Evolutionary conservation across 2,888 invertebrate genomes (phyloP), one percentile per base, ranked within the genome.

Genomic region (Acrobasis repandana): DNA sequence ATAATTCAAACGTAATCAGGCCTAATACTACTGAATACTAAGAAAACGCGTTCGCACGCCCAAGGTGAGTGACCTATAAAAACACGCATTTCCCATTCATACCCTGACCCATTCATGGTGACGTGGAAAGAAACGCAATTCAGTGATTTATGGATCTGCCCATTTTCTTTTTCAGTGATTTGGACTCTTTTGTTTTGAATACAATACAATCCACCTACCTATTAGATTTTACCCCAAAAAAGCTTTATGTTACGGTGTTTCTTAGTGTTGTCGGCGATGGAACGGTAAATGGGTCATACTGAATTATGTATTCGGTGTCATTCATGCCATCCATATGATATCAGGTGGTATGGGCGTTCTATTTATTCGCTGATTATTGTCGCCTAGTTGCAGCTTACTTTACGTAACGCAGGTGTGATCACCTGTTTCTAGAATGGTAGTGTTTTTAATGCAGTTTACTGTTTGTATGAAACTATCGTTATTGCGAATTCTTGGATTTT

Each of bases 21-120:
- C 80, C 83, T 85, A 83, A 80, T 72, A 65, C 69, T 65, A 68
- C 67, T 63, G 63, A 64, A 67, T 68, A 67, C 67, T 69, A 69
- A 70, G 61, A 58, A 61, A 61, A 56, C 49, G 16, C 56, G 20
- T 52, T 48, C 54, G 49, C 16, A 58, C 47, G 62, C 58, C 48
- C 60, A 60, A 79, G 86, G 88, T 88, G 71, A 86, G 88, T 83
- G 68, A 72, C 71, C 73, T 67, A 63, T 65, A 68, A 67, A 54
- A 63, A 64, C 61, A 57, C 56, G 47, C 61, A 62, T 67, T 62
- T 46, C 56, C 72, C 79, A 81, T 83, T 80, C 77, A 82, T 71
- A 64, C 66, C 72, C 63, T 64, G 63, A 15, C 60, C 72, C 81
- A 82, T 85, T 81, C 79, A 80, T 75, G 77, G 70, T 86, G 85